phyloP scores from a whole-genome alignment of 2,888 invertebrate species.

The Temnothorax unifasciatus region DNA sequence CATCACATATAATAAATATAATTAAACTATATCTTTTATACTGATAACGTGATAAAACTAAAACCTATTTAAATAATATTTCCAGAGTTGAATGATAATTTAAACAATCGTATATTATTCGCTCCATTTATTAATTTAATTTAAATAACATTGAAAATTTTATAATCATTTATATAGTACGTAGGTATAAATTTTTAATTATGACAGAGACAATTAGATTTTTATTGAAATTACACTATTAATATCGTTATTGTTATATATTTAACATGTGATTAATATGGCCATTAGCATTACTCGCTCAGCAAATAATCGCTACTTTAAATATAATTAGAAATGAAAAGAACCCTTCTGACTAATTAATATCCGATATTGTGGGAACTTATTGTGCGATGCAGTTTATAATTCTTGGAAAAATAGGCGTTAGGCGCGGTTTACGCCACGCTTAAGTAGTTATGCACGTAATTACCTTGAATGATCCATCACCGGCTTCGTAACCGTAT shows the following conservation, averaged over 20 bases:
- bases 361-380: slow-evolving; percentile 33
- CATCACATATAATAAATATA: background rate
- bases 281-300: background rate
- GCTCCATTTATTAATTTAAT: background rate
- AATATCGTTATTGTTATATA: background rate
- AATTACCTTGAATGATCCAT: slow-evolving; percentile 92
- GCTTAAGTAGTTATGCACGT: slow-evolving; percentile 33
- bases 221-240: background rate
- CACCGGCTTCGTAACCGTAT: slow-evolving; percentile 94
- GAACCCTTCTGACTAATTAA: background rate
- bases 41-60: background rate
- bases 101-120: background rate
- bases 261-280: background rate
- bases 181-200: background rate
- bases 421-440: slow-evolving; percentile 40
- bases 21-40: background rate
- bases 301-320: background rate
- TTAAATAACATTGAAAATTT: background rate
- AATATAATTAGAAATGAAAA: slow-evolving; percentile 6
- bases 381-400: slow-evolving; percentile 5
- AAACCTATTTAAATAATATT: background rate
- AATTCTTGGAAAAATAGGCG: slow-evolving; percentile 2
- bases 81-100: background rate
- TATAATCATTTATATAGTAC: too few relatives aligned
- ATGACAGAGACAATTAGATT: background rate